These are phyloP conservation scores for Stenichneumon culpator DNA, from an alignment of 2,888 invertebrate genomes.

Conservation along the genomic window DNA sequence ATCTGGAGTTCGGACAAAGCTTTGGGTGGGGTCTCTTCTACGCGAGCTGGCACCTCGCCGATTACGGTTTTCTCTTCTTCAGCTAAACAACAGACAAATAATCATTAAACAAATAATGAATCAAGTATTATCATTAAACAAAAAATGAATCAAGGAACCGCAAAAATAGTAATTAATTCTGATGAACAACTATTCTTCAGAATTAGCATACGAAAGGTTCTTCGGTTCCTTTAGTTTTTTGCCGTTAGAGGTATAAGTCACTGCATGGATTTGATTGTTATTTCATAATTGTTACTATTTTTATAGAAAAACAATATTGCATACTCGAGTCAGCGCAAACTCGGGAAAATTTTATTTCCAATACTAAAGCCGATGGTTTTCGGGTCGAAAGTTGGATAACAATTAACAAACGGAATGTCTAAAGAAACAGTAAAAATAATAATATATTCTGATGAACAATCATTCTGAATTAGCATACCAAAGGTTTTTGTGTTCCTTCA, in stretches of 20 bases:
- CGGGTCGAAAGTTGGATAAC: not conserved
- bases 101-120: not conserved
- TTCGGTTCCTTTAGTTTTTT: not conserved
- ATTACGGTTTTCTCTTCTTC: constrained; percentile 88
- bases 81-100: constrained; percentile 84
- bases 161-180: not conserved
- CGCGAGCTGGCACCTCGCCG: constrained; percentile 83
- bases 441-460: not conserved
- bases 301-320: too few species aligned
- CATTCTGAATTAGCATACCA: not conserved
- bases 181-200: not conserved
- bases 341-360: too few species aligned
- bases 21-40: constrained; percentile 75
- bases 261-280: not conserved
- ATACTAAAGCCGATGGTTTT: too few species aligned
- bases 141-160: not conserved
- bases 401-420: not conserved
- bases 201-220: not conserved
- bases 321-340: too few species aligned
- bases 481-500: not conserved
- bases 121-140: not conserved
- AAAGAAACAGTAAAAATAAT: not conserved
- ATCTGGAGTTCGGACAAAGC: constrained; percentile 94
- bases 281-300: not conserved
- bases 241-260: not conserved